Evolutionary conservation across 2,888 invertebrate genomes (phyloP).

Genomic region (Ischnura elegans): DNA sequence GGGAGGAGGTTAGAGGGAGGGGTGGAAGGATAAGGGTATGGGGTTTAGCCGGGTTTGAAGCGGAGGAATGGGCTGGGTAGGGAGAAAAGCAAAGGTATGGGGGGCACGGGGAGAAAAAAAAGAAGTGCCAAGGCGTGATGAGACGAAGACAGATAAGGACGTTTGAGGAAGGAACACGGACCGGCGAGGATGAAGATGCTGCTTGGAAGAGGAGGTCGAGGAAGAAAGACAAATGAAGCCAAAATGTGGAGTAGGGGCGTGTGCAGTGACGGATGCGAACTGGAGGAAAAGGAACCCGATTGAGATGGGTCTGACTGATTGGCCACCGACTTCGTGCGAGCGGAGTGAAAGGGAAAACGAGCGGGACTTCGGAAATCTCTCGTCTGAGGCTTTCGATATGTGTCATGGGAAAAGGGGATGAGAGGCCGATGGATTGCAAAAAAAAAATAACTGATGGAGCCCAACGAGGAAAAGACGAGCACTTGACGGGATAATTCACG

Average conservation of each 20-base stretch:
- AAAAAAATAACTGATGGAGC: too few relatives aligned
- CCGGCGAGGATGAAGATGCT: background rate
- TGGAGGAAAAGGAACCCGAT: too few relatives aligned
- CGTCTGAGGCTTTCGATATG: background rate
- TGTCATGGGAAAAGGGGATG: background rate
- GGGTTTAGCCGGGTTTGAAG: background rate
- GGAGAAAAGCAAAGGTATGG: background rate
- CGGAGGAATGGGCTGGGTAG: too few relatives aligned
- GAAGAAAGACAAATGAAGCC: background rate
- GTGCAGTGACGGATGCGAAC: background rate
- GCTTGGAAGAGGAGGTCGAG: background rate
- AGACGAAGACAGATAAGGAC: constrained; percentile 16
- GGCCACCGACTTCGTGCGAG: background rate
- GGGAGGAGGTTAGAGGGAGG: background rate
- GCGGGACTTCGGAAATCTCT: background rate
- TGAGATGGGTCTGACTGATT: background rate
- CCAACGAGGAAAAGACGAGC: too few relatives aligned
- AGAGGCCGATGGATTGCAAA: background rate
- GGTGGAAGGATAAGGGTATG: background rate
- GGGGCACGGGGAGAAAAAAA: background rate
- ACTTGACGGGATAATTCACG: too few relatives aligned
- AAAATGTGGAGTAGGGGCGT: constrained; percentile 2
- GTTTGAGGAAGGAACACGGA: background rate
- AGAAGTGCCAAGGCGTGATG: background rate
- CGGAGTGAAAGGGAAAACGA: background rate